Percentiles rank a stretch among this genome's conserved stretches.
Evolutionary conservation across 1,140 invertebrate genomes (phyloP).

Genomic region (Zaprionus capensis): DNA sequence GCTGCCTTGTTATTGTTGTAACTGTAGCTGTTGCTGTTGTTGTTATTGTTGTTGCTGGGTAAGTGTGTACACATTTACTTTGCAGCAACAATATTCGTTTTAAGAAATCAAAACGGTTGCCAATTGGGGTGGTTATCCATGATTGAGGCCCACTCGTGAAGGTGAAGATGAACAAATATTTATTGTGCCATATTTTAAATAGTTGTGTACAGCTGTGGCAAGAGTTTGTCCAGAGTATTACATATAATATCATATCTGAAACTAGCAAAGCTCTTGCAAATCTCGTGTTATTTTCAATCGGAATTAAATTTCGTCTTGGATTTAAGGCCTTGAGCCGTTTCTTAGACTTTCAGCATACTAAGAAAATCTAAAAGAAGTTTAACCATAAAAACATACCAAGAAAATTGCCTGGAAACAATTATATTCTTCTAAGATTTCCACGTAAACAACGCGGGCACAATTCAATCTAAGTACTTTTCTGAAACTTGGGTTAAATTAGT

Average conservation of each 20-base stretch:
- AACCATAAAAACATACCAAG: not conserved
- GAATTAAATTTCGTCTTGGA: not conserved
- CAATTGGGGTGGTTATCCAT: not conserved
- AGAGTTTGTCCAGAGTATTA: not conserved
- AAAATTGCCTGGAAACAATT: not conserved
- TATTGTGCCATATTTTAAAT: slow-evolving; percentile 42
- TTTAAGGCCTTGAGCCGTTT: not conserved
- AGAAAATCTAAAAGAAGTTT: not conserved
- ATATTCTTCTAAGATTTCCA: not conserved
- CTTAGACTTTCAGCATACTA: not conserved
- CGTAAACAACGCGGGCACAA: not conserved
- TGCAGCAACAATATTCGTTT: slow-evolving; percentile 33
- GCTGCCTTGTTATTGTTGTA: slow-evolving; percentile 33
- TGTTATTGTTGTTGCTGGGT: not conserved
- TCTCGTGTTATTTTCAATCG: not conserved
- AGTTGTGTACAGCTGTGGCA: slow-evolving; percentile 9
- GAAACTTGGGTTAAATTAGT: not conserved
- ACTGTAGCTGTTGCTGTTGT: too few relatives aligned
- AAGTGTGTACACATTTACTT: slow-evolving; percentile 36
- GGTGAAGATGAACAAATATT: slow-evolving; percentile 53
- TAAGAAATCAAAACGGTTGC: slow-evolving; percentile 44
- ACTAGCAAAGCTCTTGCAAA: not conserved
- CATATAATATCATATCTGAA: not conserved
- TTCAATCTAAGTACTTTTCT: not conserved
- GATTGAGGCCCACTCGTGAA: slow-evolving; percentile 11